A percentile compares a stretch with the other conserved stretches of the same genome.
Evolutionary conservation across 2,113 vertebrate species (phyloP).

Genomic region (Actinemys pallida): DNA sequence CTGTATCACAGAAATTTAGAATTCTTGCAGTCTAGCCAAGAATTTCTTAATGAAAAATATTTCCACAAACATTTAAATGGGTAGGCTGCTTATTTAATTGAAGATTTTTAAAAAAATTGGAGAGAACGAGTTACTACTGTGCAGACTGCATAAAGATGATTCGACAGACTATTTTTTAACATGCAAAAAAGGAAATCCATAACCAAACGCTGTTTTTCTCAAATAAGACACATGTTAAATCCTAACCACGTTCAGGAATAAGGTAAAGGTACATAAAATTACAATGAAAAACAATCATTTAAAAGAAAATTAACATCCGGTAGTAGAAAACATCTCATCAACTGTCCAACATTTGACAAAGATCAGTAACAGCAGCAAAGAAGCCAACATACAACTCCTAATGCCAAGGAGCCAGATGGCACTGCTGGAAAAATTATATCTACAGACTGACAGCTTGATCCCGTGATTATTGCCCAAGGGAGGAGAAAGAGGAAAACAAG

Average conservation of each 20-base stretch:
- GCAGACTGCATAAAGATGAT: background rate
- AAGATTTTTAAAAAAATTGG: background rate
- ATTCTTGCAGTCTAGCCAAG: background rate
- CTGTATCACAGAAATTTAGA: background rate
- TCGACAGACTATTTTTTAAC: slow-evolving; percentile 1
- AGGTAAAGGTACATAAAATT: background rate
- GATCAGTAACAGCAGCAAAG: slow-evolving; percentile 78
- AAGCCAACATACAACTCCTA: slow-evolving; percentile 75
- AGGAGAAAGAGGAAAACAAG: slow-evolving; percentile 81
- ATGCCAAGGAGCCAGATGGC: slow-evolving; percentile 87
- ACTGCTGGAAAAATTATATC: slow-evolving; percentile 85
- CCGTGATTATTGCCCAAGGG: slow-evolving; percentile 84
- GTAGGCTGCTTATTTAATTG: background rate
- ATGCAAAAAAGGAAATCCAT: background rate
- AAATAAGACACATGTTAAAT: background rate
- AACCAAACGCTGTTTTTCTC: background rate
- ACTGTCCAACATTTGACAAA: slow-evolving; percentile 76
- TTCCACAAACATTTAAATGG: background rate
- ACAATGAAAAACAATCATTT: slow-evolving; percentile 59
- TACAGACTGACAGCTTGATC: slow-evolving; percentile 84
- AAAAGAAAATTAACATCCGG: slow-evolving; percentile 58
- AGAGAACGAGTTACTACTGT: background rate
- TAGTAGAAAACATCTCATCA: slow-evolving; percentile 65
- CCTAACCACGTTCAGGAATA: background rate
- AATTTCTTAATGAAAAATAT: background rate